Percentiles rank a stretch among this genome's conserved stretches.
These are phyloP conservation scores for Pseudochromis fuscus DNA, from an alignment of 2,797 vertebrate species.

Conservation along the genomic window DNA sequence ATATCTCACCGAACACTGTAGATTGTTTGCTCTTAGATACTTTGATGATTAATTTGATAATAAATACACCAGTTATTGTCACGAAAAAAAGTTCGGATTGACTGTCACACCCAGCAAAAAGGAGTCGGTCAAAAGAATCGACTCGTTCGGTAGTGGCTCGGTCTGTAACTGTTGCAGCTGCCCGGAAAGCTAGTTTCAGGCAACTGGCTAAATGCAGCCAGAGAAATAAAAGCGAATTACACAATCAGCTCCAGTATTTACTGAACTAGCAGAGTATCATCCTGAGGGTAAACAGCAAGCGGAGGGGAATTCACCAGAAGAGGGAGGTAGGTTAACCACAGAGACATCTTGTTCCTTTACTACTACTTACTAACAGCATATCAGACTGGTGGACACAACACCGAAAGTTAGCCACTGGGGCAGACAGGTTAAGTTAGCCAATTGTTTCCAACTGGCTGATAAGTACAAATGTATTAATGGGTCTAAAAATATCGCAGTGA, in stretches of 20 bases:
- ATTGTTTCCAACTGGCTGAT: constrained; percentile 3
- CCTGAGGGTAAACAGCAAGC: constrained; percentile 5
- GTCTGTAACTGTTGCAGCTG: constrained; percentile 52
- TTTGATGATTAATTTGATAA: not conserved
- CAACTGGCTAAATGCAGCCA: constrained; percentile 40
- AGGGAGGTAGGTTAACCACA: constrained; percentile 58
- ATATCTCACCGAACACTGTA: rapidly evolving
- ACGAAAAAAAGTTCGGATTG: rapidly evolving
- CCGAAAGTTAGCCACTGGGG: constrained; percentile 29
- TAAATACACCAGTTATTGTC: not conserved
- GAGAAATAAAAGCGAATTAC: constrained; percentile 2
- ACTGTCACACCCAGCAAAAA: constrained; percentile 36
- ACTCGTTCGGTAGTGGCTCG: not conserved
- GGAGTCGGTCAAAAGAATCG: not conserved
- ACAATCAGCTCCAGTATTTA: constrained; percentile 10
- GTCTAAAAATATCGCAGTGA: not conserved
- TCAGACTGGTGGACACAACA: not conserved
- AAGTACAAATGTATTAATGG: not conserved
- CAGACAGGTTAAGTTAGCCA: constrained; percentile 4
- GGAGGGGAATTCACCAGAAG: not conserved
- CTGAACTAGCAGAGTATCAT: not conserved
- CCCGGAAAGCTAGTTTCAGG: constrained; percentile 69
- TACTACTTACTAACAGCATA: not conserved
- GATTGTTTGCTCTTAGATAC: rapidly evolving
- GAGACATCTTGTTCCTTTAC: constrained; percentile 12